Evolutionary conservation across 2,888 invertebrate genomes (phyloP), one percentile per base, ranked within the genome.

Genomic region (Drosophila pseudotalamancana): DNA sequence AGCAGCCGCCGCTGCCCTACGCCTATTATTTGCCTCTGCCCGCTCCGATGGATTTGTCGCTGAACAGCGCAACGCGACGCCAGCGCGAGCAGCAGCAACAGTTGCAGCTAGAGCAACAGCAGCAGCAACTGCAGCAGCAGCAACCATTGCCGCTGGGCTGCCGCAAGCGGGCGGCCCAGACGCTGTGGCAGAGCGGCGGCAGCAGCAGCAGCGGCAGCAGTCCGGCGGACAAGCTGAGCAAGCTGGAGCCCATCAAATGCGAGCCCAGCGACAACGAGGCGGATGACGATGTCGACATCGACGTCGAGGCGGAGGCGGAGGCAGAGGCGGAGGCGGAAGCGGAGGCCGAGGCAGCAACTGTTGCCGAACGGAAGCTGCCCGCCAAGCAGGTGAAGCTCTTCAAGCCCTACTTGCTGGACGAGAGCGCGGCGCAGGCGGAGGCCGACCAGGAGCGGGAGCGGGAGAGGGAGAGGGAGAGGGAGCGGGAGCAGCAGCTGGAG

Each of bases 331-430:
- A 63, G 9, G 21, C 35, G 3, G 77, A 78, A 27, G 27, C 53
- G 11, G 67, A 55, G 23, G 40, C 53, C 11, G 60, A 46, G 2
- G 40, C 42, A 14, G 50, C 67, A 53, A 68, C 40, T 31, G 51
- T 62, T 43, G 68, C 68, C 1, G 57, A 72, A 27, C 60, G 55
- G 37, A 86, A 87, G 45, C 27, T 80, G 49, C 88, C 90, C 18
- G 79, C 87, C 4, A 90, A 90, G 67, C 95, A 95, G 50, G 94
- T 95, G 79, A 96, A 96, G 89, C 91, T 96, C 34, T 96, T 96
- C 91, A 95, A 96, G 88, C 96, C 96, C 25, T 96, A 96, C 90
- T 92, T 95, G 48, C 92, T 95, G 68, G 95, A 94, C 82, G 93
- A 95, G 37, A 92, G 93, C 37, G 46, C 55, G 19, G 61, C 37